Evolutionary conservation across 2,888 invertebrate genomes (phyloP), one percentile per base, ranked within the genome.

Genomic region (Tipula unca): DNA sequence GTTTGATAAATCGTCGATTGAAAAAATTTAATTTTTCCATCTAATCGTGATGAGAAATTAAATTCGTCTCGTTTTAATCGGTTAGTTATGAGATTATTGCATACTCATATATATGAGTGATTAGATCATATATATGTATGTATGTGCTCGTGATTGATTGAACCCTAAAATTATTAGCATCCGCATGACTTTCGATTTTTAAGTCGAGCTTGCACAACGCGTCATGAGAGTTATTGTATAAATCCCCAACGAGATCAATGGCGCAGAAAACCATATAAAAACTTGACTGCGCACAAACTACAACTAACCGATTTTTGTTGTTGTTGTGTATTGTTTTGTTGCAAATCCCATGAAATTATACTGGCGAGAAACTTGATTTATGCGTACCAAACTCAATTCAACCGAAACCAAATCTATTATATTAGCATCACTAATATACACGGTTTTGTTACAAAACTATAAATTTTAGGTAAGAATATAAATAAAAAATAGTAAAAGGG

Each of bases 321-420:
- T 25, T 10, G 6, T 20, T 69, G 69, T 13, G 6, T n/a, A 48
- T 39, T 5, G 10, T 39, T 39, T 48, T 17, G n/a, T n/a, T 8
- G n/a, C n/a, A 48, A 39, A 39, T 39, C 39, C 10, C 39, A 39
- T 39, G 48, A 54, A 54, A 54, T 54, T 20, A 25, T 25, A 17
- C n/a, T 48, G 25, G 69, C 25, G 25, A 69, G 69, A 25, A 69
- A 69, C 69, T 69, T 69, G 69, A 69, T 69, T 69, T 69, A 69
- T 69, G 69, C 69, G 2, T 69, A 69, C 69, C 25, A 69, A 25
- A 69, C 25, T 20, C 69, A 69, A 69, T 69, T 69, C 69, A 69
- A 69, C 69, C 69, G 69, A 69, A 69, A 69, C 69, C 69, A 69
- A 69, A 69, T 69, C 69, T 69, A 69, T 69, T 69, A n/a, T n/a